phyloP scores from a whole-genome alignment of 1,140 invertebrate species.

The Ericerus pela region DNA sequence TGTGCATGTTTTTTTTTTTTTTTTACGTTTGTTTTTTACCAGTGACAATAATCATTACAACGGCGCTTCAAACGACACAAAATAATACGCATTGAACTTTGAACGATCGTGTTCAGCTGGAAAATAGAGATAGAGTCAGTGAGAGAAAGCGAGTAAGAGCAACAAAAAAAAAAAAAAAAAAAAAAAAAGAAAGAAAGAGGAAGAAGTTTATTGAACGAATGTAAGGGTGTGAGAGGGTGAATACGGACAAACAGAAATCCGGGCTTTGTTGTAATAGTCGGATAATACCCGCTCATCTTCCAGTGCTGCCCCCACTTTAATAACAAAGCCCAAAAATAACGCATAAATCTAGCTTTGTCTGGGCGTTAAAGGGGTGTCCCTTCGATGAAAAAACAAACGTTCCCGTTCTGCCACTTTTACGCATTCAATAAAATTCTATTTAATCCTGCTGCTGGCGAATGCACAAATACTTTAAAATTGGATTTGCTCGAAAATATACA shows the following conservation, averaged over 20 bases:
- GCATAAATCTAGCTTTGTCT: conserved; percentile 10
- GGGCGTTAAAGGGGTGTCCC: background rate
- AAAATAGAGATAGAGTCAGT: too few species aligned
- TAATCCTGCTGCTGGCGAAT: background rate
- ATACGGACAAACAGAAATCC: background rate
- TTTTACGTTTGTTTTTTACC: too few species aligned
- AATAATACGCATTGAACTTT: too few species aligned
- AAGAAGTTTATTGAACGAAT: conserved; percentile 7
- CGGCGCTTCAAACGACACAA: too few species aligned
- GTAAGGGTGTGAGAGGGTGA: background rate
- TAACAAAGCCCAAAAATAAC: conserved; percentile 4
- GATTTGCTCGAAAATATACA: too few species aligned
- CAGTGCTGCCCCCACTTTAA: conserved; percentile 5
- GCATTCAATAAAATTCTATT: conserved; percentile 9
- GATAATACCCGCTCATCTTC: conserved; percentile 4
- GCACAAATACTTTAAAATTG: background rate
- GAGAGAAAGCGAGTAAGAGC: too few species aligned
- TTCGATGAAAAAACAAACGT: background rate
- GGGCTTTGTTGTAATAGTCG: conserved; percentile 5
- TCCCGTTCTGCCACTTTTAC: conserved; percentile 4
- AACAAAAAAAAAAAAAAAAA: too few species aligned
- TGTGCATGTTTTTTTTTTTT: too few species aligned
- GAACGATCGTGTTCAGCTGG: too few species aligned
- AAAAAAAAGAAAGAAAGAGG: too few species aligned
- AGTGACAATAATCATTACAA: too few species aligned